phyloP scores from a whole-genome alignment of 2,797 vertebrate species.

The Pygocentrus nattereri region DNA sequence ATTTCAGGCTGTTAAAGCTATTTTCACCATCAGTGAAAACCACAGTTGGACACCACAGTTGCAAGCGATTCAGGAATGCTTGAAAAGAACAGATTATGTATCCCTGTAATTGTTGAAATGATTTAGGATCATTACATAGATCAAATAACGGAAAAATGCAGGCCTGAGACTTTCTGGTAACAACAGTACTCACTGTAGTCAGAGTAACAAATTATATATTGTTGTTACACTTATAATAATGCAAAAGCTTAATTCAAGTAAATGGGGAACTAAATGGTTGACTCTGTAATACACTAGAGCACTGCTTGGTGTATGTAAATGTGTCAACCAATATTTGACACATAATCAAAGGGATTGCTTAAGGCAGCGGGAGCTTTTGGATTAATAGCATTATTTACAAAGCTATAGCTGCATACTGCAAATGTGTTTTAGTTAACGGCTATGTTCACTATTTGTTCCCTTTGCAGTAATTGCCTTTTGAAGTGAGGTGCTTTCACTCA shows the following conservation, averaged over 20 bases:
- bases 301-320: slow-evolving; percentile 44
- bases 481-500: slow-evolving; percentile 49
- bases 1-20: background rate
- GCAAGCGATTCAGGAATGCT: too few species aligned
- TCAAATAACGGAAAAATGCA: background rate
- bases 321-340: slow-evolving; percentile 49
- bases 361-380: slow-evolving; percentile 36
- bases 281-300: slow-evolving; percentile 31
- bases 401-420: slow-evolving; percentile 48
- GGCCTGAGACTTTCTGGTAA: background rate
- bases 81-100: background rate
- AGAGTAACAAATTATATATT: background rate
- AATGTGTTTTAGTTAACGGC: slow-evolving; percentile 52
- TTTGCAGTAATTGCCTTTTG: slow-evolving; percentile 54
- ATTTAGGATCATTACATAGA: background rate
- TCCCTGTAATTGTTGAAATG: background rate
- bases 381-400: slow-evolving; percentile 59
- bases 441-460: slow-evolving; percentile 47
- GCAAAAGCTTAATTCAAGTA: slow-evolving; percentile 24
- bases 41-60: too few species aligned
- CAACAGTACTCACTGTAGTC: background rate
- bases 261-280: slow-evolving; percentile 33
- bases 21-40: too few species aligned
- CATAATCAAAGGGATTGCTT: slow-evolving; percentile 50
- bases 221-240: background rate